Evolutionary conservation across 2,113 vertebrate species (phyloP), one percentile per base, ranked within the genome.

Genomic region (Pluvianellus socialis): DNA sequence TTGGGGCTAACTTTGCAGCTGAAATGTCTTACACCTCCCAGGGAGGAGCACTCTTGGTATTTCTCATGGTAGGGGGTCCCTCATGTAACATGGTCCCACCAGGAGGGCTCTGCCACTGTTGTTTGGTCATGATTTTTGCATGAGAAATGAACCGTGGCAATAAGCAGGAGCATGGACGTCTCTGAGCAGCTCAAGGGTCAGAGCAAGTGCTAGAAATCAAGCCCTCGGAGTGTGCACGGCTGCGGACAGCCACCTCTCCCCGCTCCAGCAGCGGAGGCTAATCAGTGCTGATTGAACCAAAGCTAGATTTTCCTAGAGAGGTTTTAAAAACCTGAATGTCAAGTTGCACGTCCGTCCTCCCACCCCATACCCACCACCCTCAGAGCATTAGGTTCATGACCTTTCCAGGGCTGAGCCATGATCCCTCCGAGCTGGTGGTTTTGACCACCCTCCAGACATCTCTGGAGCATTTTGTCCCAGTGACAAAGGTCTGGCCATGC

Each of bases 201-300:
- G 58, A 80, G 45, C 44, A 32, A 79, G 79, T 3, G 45, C 70
- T 92, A 81, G 67, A 94, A 93, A 96, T 90, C 67, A 90, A 86
- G 56, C 42, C 71, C 82, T 53, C 4, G 13, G 30, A 0, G 0
- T 47, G 52, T 47, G 53, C 49, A 16, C 71, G 56, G 77, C 81
- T 62, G 59, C 0, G 2, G 89, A 59, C 88, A 91, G 75, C 45
- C 14, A 0, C 58, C 21, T 50, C 81, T 81, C 17, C 45, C 65
- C 4, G 1, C 32, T 55, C 74, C 0, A 0, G 53, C 66, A 38
- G 65, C 4, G 2, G 27, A 35, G 42, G 22, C 92, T 91, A 70
- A 95, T 92, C 94, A 95, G 86, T 10, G 61, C 91, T 94, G 82
- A 94, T 95, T 93, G 94, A 83, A 73, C 30, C 75, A 56, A 40